Base-by-base conservation (phyloP, 2,113 vertebrate genomes). In the Stigmatopora nigra region DNA sequence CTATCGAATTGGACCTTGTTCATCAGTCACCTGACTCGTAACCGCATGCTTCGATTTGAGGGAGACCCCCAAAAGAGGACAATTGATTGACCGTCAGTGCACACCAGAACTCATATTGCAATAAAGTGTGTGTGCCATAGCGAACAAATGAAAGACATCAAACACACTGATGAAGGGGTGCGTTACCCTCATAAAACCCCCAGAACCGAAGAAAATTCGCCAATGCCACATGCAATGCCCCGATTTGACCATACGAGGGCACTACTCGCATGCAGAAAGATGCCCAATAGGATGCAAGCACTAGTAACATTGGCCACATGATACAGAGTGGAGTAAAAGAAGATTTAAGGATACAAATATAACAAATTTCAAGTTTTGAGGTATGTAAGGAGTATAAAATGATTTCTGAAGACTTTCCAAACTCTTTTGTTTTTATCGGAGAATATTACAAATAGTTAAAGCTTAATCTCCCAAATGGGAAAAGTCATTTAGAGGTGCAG, bases 161-260 rank as follows among this genome's bases (percentile, higher is more conserved):
- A 13, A 56, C 14, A 53, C 10, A 56, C 53, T 31, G 22, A 31
- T 56, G 22, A 22, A 5, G 2, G 5, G 22, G 51, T 16, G 15
- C 14, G 17, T 5, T 48, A 6, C 15, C 46, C 46, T 48, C 15
- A 48, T 14, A 48, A 3, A 19, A 0, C 10, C 10, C 19, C 41
- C n/a, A n/a, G 3, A 31, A 19, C 31, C 35, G 31, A 49, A 12
- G 22, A 63, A 31, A 47, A 63, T 17, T 17, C 14, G 16, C 12
- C 17, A 5, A 5, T 36, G 16, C 20, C 25, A n/a, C 60, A 60
- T 86, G 89, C 82, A 89, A 88, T 90, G 70, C 62, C 45, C 51
- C 8, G 47, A 19, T 64, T 52, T 73, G 44, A 60, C 87, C 89
- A 85, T 84, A n/a, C 80, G 88, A 84, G 68, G 89, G 87, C 88